phyloP scores from a whole-genome alignment of 2,797 vertebrate genomes.

The Centroberyx gerrardi region DNA sequence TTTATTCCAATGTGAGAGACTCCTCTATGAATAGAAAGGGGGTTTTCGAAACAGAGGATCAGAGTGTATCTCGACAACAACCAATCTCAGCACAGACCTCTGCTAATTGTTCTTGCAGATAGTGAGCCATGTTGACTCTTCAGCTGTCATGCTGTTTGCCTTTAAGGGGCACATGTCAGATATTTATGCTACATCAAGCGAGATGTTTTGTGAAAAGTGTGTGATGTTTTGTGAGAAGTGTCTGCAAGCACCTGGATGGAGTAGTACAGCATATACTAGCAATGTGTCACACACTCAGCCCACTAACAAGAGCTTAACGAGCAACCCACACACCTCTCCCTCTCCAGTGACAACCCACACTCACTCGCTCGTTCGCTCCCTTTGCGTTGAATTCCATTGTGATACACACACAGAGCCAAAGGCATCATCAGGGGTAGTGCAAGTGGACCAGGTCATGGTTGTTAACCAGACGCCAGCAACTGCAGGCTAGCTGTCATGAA shows the following conservation, averaged over 20 bases:
- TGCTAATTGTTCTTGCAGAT: no score
- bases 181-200: not conserved
- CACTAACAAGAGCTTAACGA: slow-evolving; percentile 72
- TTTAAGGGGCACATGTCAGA: slow-evolving; percentile 13
- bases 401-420: slow-evolving; percentile 20
- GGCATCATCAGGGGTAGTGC: slow-evolving; percentile 34
- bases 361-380: slow-evolving; percentile 27
- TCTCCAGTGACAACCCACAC: slow-evolving; percentile 63
- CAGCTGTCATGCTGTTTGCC: not conserved
- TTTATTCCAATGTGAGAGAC: no score
- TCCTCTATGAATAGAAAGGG: no score
- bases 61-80: no score
- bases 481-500: slow-evolving; percentile 27
- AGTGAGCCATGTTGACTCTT: not conserved
- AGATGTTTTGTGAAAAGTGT: slow-evolving; percentile 30
- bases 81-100: no score
- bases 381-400: slow-evolving; percentile 41
- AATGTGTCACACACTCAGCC: slow-evolving; percentile 66
- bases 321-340: slow-evolving; percentile 66
- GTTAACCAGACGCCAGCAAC: slow-evolving; percentile 40
- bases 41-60: no score
- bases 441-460: slow-evolving; percentile 51
- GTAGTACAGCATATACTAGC: slow-evolving; percentile 47
- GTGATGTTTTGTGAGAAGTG: slow-evolving; percentile 14
- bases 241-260: slow-evolving; percentile 40